phyloP scores from a whole-genome alignment of 1,140 invertebrate species.

The Oppia nitens region DNA sequence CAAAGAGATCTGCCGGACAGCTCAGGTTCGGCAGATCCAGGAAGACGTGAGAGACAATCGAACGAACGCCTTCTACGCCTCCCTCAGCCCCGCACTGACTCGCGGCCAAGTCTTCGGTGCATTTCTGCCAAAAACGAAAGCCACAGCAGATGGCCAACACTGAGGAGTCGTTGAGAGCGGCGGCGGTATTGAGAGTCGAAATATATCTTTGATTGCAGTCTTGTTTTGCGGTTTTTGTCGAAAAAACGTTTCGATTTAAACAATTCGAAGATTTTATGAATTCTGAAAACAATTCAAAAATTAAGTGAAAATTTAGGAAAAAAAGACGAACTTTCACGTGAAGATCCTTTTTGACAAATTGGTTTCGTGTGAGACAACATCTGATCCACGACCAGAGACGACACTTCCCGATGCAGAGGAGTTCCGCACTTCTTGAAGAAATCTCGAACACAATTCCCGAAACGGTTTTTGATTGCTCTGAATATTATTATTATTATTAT shows the following conservation, averaged over 20 bases:
- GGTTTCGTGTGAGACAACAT: background rate
- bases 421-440: slow-evolving; percentile 13
- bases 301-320: no score
- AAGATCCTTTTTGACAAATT: background rate
- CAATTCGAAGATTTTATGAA: background rate
- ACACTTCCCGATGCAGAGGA: slow-evolving; percentile 8
- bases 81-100: background rate
- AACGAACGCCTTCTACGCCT: background rate
- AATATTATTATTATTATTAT: no score
- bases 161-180: background rate
- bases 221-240: background rate
- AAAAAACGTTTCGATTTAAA: background rate
- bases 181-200: background rate
- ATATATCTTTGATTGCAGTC: background rate
- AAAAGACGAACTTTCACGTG: background rate
- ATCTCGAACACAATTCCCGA: slow-evolving; percentile 1
- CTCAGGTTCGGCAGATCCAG: background rate
- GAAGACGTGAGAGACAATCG: background rate
- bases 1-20: background rate
- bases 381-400: slow-evolving; percentile 3
- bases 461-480: slow-evolving; percentile 8
- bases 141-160: background rate
- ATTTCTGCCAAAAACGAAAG: background rate
- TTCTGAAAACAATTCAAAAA: no score
- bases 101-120: background rate